Evolutionary conservation across 2,797 vertebrate species (phyloP), one percentile per base, ranked within the genome.

Genomic region (Arctocebus calabarensis): DNA sequence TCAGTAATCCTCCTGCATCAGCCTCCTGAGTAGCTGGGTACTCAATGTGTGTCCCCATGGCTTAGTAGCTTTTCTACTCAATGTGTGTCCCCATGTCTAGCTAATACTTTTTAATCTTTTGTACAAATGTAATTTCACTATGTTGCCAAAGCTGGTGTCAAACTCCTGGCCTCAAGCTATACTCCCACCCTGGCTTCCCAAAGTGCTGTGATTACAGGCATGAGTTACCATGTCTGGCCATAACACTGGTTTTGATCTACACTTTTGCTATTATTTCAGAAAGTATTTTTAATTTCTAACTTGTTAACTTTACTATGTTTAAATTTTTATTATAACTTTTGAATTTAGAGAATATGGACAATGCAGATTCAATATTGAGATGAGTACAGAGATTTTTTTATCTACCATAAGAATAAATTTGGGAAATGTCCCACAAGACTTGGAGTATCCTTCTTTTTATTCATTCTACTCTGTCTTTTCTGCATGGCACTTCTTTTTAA

Each of bases 251-350:
- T 90, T 90, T 79, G 19, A 62, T 74, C 19, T 96, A 32, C 34
- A n/a, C 43, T 78, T 52, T 52, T 52, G 3, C 48, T 16, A 52
- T 52, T 52, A 52, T 52, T 52, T 52, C 48, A 4, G 48, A 52
- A 52, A 52, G 14, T 52, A 52, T 52, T 52, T 96, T 96, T 32
- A 45, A 71, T 84, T 89, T 81, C 17, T 32, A 75, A 73, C 5
- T 70, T 4, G 16, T 43, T 89, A 34, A 32, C 7, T 84, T 82
- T 95, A 57, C 23, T 20, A 34, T 77, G 2, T 29, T 82, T 82
- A 77, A 96, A 82, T 22, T 79, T 71, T 74, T 70, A 86, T 6
- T 73, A 57, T 92, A 68, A 45, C 12, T 81, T 90, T 82, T 87
- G 43, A 81, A 16, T 77, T 88, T 79, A 91, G 29, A 61, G 25